Conservation (phyloP, 2,113 vertebrate genomes). For the Lampris megalopsis region DNA sequence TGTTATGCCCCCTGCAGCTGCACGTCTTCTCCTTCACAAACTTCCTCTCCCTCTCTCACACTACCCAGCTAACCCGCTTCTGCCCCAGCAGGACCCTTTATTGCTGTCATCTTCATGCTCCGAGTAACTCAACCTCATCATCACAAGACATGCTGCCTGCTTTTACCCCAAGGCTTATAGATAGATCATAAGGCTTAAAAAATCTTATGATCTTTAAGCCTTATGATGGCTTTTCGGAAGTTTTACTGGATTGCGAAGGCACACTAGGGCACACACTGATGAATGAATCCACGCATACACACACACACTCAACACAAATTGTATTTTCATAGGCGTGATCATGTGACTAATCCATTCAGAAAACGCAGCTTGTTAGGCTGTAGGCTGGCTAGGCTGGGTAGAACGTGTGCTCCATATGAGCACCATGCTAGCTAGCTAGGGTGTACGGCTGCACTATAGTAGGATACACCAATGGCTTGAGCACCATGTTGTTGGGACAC, state of each 20-base stretch:
- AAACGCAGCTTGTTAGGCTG: background rate
- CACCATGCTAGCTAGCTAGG: no score
- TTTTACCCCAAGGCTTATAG: background rate
- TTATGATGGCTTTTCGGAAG: no score
- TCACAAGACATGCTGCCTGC: constrained; percentile 40
- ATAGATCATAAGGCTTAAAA: background rate
- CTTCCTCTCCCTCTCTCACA: constrained; percentile 19
- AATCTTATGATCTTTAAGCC: no score
- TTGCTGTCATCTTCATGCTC: background rate
- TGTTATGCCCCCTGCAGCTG: no score
- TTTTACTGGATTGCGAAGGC: no score
- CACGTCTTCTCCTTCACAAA: constrained; percentile 1
- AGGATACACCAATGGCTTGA: no score
- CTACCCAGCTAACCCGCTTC: background rate
- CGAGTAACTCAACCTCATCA: background rate
- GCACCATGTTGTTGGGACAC: no score
- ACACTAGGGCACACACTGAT: background rate
- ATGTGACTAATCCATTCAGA: constrained; percentile 37
- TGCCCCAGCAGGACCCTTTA: background rate
- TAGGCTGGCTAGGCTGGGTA: no score
- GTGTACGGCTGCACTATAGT: no score
- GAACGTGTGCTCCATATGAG: no score
- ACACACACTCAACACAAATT: constrained; percentile 4
- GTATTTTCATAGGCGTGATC: constrained; percentile 30
- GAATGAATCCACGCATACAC: background rate